Evolutionary conservation across 2,888 invertebrate species (phyloP), one percentile per base, ranked within the genome.

Genomic region (Calliphora vomitoria): DNA sequence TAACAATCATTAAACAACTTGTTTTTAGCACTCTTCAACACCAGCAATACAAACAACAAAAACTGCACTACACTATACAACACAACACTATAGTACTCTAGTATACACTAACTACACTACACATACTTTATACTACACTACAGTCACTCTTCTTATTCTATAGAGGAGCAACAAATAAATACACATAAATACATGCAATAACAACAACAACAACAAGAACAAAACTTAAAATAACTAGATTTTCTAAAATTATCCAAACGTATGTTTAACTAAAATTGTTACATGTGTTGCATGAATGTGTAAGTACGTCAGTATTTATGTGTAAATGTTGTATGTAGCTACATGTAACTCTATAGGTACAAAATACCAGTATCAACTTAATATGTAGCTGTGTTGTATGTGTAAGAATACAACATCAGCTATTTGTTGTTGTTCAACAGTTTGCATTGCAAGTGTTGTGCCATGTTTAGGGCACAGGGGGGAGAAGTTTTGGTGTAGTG

Each of bases 1-100:
- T 80, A 80, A 85, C 50, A 85, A 68, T 85, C 68, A 80, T 75
- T 85, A 74, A 85, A 85, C 74, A 85, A 85, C 74, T 85, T 75
- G 79, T 80, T 78, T 84, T 84, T 60, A 79, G 60, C 79, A 84
- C 84, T 79, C 72, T 79, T 74, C 55, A 84, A 79, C 72, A 83
- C 20, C 35, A 47, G 5, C 25, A 76, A 50, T 25, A 69, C 20
- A 60, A 62, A 69, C 44, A 68, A 50, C 41, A 62, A 53, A 44
- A 44, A 44, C 41, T 44, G 44, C 44, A 11, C 11, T 44, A 44
- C 10, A 11, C 11, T 44, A 44, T 1, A 11, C 69, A 66, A 13
- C 38, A 25, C 69, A 66, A 13, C 38, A 18, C 18, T 35, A 68
- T 13, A 15, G n/a, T 8, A n/a, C 58, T 20, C 20, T 8, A 55